A percentile compares a stretch with the other conserved stretches of the same genome.
Evolutionary conservation across 92 coral and sea anemone species (phyloP).

Genomic region (Epizoanthus stellaris): DNA sequence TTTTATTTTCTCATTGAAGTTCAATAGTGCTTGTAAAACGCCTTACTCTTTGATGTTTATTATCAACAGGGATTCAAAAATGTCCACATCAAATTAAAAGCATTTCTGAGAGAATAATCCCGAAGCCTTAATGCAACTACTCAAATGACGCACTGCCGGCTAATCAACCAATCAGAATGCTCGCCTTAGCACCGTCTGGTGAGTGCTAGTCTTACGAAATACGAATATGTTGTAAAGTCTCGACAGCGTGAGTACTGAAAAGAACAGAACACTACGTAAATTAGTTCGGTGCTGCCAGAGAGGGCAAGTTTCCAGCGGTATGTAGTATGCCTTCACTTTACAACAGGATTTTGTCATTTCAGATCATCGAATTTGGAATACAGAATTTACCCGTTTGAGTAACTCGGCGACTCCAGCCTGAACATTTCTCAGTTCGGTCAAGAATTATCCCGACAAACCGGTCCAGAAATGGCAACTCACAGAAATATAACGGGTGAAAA

Average conservation of each 20-base stretch:
- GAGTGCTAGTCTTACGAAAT: neutral
- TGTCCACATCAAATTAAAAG: neutral
- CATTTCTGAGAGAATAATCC: neutral
- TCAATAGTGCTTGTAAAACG: neutral
- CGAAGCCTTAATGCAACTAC: neutral
- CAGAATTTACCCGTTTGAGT: neutral
- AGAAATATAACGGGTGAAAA: constrained; percentile 1
- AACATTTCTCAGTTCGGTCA: neutral
- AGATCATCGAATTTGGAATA: neutral
- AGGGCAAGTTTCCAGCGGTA: neutral
- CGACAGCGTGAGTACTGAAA: neutral
- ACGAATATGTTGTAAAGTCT: neutral
- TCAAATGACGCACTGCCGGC: neutral
- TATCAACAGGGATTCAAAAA: neutral
- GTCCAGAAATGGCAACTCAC: neutral
- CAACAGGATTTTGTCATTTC: neutral
- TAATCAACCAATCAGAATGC: constrained; percentile 1
- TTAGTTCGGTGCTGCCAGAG: neutral
- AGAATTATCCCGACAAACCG: neutral
- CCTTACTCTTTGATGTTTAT: neutral
- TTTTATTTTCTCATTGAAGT: neutral
- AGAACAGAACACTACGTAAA: neutral
- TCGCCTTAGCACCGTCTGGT: neutral
- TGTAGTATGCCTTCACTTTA: neutral
- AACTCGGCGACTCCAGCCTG: neutral